Evolutionary conservation across 2,113 vertebrate genomes (phyloP), one percentile per base, ranked within the genome.

Genomic region (Solenodon paradoxus): DNA sequence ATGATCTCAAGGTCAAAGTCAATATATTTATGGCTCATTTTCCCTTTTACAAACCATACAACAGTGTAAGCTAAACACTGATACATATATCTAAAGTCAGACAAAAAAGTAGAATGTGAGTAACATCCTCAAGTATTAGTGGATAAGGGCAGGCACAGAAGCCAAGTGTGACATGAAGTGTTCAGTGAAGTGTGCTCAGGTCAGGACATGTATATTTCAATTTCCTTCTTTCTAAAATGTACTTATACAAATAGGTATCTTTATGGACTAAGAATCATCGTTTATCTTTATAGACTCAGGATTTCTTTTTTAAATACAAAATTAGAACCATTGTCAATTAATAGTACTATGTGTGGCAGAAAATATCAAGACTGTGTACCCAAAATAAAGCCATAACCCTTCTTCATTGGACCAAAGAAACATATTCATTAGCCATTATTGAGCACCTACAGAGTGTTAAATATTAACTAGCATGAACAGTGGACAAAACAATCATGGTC

Each of bases 1-100:
- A 66, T 0, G n/a, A 88, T 95, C 92, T 98, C 94, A 88, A 96
- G 96, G 97, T 97, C 96, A 90, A 97, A 96, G 64, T 95, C 97
- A 97, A 95, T 93, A 20, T 61, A 94, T 94, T 97, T 97, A 94
- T 94, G 74, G 95, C 97, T 97, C 90, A 68, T 49, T 95, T 96
- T 91, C 47, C 64, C 63, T 90, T 95, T 86, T 85, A 71, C 81
- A 97, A 88, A 93, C 85, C 40, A 79, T 93, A 91, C 78, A 79
- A 75, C 57, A 89, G 72, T 66, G 49, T 20, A 78, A 92, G 45
- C 35, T 94, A 92, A 92, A 84, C 47, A n/a, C 88, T 88, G 81
- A 81, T 68, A 96, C 68, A 87, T 83, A 86, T n/a, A 86, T 90
- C 88, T 88, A 95, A 83, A 3, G 40, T 78, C 26, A 92, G 38